Evolutionary conservation across 2,888 invertebrate species (phyloP).

Genomic region (Tubulanus polymorphus): DNA sequence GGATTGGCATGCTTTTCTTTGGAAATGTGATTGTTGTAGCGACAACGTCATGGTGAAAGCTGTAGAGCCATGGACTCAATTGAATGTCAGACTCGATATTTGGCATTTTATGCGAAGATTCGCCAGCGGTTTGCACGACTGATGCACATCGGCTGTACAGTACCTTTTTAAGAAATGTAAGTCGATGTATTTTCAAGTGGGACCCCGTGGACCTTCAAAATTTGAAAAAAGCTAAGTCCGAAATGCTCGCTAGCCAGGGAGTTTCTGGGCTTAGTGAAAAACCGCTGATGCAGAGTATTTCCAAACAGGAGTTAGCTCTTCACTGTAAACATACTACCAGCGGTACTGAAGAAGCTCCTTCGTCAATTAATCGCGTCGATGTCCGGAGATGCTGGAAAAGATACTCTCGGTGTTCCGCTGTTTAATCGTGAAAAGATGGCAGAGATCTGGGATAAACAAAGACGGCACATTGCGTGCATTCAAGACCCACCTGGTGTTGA

Average conservation of each 20-base stretch:
- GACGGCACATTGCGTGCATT: conserved; percentile 11
- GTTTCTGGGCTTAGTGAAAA: no score
- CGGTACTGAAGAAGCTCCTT: conserved; percentile 16
- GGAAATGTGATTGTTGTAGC: conserved; percentile 29
- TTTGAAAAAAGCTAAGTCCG: no score
- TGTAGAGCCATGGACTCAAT: background rate
- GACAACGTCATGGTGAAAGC: background rate
- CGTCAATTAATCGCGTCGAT: no score
- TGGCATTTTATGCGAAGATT: conserved; percentile 29
- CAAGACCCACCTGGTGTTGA: conserved; percentile 15
- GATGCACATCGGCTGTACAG: conserved; percentile 25
- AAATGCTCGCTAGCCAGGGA: no score
- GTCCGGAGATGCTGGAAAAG: no score
- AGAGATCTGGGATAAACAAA: conserved; percentile 12
- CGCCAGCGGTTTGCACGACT: conserved; percentile 16
- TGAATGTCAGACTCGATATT: no score
- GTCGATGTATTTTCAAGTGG: conserved; percentile 21
- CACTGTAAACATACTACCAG: conserved; percentile 24
- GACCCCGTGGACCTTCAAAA: no score
- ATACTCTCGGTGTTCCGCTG: conserved; percentile 20
- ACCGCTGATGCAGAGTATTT: conserved; percentile 16
- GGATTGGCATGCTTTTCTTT: no score
- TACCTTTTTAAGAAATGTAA: conserved; percentile 22
- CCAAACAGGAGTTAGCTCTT: conserved; percentile 16
- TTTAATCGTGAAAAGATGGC: conserved; percentile 13